Evolutionary conservation across 2,113 vertebrate genomes (phyloP).

Genomic region (Zosterops japonicus): DNA sequence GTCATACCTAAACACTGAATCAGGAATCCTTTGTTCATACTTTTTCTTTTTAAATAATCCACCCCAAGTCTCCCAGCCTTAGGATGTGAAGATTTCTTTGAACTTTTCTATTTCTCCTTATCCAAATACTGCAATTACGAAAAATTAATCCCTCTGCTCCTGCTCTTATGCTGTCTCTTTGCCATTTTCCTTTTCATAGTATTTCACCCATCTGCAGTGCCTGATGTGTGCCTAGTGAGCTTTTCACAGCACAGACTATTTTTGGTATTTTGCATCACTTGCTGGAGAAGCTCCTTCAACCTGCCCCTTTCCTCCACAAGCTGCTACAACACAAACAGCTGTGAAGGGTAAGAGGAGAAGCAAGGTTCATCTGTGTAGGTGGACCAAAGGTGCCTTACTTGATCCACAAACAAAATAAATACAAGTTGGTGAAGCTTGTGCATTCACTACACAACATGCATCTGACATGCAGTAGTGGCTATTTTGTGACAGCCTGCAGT

Average conservation of each 20-base stretch:
- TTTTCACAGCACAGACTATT: not conserved
- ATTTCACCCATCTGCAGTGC: not conserved
- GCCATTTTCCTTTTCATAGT: not conserved
- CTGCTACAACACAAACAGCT: not conserved
- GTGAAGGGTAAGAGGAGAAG: not conserved
- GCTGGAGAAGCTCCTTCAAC: not conserved
- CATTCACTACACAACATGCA: not conserved
- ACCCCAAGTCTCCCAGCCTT: not conserved
- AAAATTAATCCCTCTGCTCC: not conserved
- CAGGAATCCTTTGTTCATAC: not conserved
- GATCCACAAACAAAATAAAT: not conserved
- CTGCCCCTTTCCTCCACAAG: not conserved
- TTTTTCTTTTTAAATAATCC: not conserved
- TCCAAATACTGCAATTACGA: not conserved
- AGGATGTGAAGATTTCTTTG: not conserved
- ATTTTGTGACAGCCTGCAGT: not conserved
- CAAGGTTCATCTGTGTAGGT: not conserved
- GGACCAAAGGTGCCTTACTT: not conserved
- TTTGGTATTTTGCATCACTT: not conserved
- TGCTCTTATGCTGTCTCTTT: not conserved
- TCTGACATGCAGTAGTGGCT: not conserved
- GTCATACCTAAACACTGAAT: not conserved
- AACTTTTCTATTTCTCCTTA: not conserved
- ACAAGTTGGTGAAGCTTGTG: not conserved
- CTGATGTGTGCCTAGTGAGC: not conserved